phyloP scores from a whole-genome alignment of 2,113 vertebrate genomes.

The Ibidorhyncha struthersii region DNA sequence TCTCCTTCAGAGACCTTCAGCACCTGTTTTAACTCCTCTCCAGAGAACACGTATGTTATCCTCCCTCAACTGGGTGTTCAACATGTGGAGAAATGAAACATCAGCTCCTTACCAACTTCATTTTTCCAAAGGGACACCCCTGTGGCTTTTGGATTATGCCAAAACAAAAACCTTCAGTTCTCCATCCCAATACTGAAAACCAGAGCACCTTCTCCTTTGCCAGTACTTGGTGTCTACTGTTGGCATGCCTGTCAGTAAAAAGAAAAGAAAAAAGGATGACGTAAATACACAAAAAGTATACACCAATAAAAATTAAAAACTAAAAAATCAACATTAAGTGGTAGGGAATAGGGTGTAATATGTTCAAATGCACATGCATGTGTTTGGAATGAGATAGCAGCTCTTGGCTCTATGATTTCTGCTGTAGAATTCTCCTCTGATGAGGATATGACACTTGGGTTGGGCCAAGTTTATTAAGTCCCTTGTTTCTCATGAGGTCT shows the following conservation, averaged over 20 bases:
- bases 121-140: background rate
- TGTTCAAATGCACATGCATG: background rate
- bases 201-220: background rate
- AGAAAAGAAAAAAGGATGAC: background rate
- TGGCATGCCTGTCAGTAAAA: background rate
- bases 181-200: background rate
- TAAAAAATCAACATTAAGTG: background rate
- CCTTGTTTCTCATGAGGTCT: background rate
- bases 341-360: background rate
- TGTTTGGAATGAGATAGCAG: background rate
- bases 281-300: background rate
- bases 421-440: background rate
- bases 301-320: background rate
- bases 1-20: background rate
- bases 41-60: background rate
- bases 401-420: background rate
- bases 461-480: background rate
- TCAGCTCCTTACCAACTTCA: background rate
- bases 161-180: background rate
- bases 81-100: background rate
- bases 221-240: background rate
- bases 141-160: background rate
- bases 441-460: background rate
- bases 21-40: background rate
- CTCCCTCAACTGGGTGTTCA: background rate